A percentile compares a stretch with the other conserved stretches of the same genome.
phyloP scores from a whole-genome alignment of 2,888 invertebrate genomes.

The Tryphoninae sp. region DNA sequence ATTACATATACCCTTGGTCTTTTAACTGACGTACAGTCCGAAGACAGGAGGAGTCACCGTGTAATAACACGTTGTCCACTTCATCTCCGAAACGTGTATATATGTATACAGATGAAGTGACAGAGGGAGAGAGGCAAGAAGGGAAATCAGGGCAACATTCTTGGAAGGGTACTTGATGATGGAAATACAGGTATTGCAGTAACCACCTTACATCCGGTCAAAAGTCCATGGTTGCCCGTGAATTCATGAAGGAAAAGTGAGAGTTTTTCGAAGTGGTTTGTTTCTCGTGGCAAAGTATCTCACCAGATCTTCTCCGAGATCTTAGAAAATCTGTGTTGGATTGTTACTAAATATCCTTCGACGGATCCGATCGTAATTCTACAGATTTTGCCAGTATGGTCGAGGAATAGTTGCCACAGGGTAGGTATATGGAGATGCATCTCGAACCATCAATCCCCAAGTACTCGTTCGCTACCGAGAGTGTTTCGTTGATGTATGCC shows the following conservation, averaged over 20 bases:
- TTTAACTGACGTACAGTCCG: constrained; percentile 38
- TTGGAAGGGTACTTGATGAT: constrained; percentile 30
- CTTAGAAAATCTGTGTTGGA: too few species aligned
- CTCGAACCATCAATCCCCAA: neutral
- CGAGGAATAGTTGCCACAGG: too few species aligned
- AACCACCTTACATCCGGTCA: constrained; percentile 23
- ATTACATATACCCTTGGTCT: constrained; percentile 38
- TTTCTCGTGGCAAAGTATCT: neutral
- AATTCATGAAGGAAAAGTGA: neutral
- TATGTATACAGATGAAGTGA: too few species aligned
- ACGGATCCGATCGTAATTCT: too few species aligned
- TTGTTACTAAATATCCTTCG: too few species aligned
- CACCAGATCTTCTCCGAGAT: too few species aligned
- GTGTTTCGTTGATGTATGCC: constrained; percentile 37
- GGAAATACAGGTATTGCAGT: constrained; percentile 1
- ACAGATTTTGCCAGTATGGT: too few species aligned
- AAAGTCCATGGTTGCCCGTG: constrained; percentile 4
- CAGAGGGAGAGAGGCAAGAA: neutral
- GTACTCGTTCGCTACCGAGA: constrained; percentile 23
- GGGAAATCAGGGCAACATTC: constrained; percentile 47
- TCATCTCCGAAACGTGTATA: constrained; percentile 14
- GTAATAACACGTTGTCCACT: constrained; percentile 55
- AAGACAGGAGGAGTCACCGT: constrained; percentile 34
- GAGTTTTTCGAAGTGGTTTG: neutral
- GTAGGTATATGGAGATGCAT: neutral